phyloP scores from a whole-genome alignment of 2,888 invertebrate species.

The Tetranychus piercei region DNA sequence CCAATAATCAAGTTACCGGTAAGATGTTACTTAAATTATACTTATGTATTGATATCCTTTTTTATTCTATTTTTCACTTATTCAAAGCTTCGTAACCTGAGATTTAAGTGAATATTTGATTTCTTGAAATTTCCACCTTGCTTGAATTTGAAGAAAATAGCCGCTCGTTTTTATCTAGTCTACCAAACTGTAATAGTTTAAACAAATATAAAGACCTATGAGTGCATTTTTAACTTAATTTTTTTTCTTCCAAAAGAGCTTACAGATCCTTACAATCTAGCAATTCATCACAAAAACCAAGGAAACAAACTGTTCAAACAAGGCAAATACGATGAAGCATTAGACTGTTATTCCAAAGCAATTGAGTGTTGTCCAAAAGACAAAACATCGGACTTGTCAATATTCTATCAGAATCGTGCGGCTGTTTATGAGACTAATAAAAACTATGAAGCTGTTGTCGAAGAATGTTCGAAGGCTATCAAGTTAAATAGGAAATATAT shows the following conservation, averaged over 20 bases:
- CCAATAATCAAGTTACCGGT: no score
- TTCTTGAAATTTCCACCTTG: no score
- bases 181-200: no score
- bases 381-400: conserved; percentile 55
- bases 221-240: no score
- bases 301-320: conserved; percentile 37
- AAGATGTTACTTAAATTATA: no score
- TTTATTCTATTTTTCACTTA: no score
- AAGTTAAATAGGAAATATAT: conserved; percentile 64
- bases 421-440: conserved; percentile 66
- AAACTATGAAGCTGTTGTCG: conserved; percentile 62
- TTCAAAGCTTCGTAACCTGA: no score
- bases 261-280: conserved; percentile 32
- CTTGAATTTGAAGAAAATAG: no score
- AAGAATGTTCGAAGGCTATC: conserved; percentile 68
- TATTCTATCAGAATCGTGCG: conserved; percentile 86
- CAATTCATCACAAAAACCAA: conserved; percentile 41
- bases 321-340: conserved; percentile 35
- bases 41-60: no score
- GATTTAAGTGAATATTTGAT: no score
- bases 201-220: no score
- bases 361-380: conserved; percentile 37
- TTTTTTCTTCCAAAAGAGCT: background rate
- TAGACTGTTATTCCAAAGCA: conserved; percentile 37
- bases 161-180: no score